Evolutionary conservation across 2,113 vertebrate species (phyloP), one percentile per base, ranked within the genome.

Genomic region (Meriones unguiculatus): DNA sequence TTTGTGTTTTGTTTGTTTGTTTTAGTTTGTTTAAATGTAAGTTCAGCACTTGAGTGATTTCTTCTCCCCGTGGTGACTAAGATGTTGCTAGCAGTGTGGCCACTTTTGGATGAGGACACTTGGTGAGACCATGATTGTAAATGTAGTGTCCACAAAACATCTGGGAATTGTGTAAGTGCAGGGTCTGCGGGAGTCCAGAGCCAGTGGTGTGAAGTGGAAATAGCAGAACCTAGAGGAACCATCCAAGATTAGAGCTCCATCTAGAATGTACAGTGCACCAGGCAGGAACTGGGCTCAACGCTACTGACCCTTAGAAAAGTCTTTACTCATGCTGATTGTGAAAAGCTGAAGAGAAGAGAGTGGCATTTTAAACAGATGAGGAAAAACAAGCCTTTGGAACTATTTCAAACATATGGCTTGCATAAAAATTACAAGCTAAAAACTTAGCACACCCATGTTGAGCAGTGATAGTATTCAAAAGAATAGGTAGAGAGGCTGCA

Each of bases 1-100:
- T 28, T 84, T 64, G 38, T 25, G 11, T 62, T 17, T 64, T 82
- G 22, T 7, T 5, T 85, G 24, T 57, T 46, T 9, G 57, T 86
- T 91, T 94, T 90, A 12, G 17, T 84, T 73, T 96, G 69, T 85
- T 96, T 89, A 90, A 97, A 91, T 91, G 41, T 91, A 86, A 80
- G 52, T 64, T 95, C 88, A 93, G 32, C 30, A 35, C 59, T 50
- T 52, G 64, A n/a, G 54, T 77, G 76, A 73, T 67, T 87, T 73
- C 38, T 70, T 87, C 70, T 32, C 8, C 17, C 38, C 70, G 54
- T 92, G 88, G 69, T 1, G 20, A 65, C 78, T 76, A 93, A 93
- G 84, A 92, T 96, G 87, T 94, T 94, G 96, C 87, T 85, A 95
- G 62, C 32, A 90, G 64, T 18, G 52, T 87, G 82, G 38, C 84